phyloP scores from a whole-genome alignment of 2,888 invertebrate species.

The Laspeyria flexula region DNA sequence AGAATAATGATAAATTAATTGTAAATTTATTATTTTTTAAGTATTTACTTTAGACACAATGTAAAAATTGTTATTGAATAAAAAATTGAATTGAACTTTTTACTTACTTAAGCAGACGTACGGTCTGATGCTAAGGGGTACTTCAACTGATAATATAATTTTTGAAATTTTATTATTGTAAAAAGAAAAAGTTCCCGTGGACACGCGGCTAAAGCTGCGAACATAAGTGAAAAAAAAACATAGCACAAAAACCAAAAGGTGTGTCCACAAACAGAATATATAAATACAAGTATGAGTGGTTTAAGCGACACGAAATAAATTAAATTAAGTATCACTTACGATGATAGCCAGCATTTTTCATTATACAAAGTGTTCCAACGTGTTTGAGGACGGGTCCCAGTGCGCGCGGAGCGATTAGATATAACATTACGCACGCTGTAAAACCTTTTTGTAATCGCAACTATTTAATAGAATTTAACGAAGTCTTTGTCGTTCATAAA shows the following conservation, averaged over 20 bases:
- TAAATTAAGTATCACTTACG: slow-evolving; percentile 48
- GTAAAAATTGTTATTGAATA: too few relatives aligned
- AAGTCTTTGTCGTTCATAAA: too few relatives aligned
- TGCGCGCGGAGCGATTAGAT: slow-evolving; percentile 15
- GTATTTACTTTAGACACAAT: too few relatives aligned
- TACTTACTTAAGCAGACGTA: too few relatives aligned
- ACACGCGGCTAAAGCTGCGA: background rate
- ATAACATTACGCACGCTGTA: background rate
- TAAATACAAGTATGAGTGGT: slow-evolving; percentile 3
- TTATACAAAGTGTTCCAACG: slow-evolving; percentile 47
- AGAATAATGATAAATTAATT: too few relatives aligned
- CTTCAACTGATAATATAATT: too few relatives aligned
- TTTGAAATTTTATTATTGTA: too few relatives aligned
- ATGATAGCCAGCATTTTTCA: slow-evolving; percentile 51
- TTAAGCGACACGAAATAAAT: slow-evolving; percentile 31
- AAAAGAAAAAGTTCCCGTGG: too few relatives aligned
- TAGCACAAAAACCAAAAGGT: background rate
- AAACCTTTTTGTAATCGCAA: background rate
- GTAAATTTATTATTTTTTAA: too few relatives aligned
- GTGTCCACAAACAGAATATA: background rate
- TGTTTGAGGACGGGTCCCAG: slow-evolving; percentile 22
- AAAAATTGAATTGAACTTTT: too few relatives aligned
- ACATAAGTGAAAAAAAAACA: background rate
- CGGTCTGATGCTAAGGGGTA: too few relatives aligned
- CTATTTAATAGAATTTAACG: too few relatives aligned